Evolutionary conservation across 2,888 invertebrate genomes (phyloP).

Genomic region (Heliconius aoede): DNA sequence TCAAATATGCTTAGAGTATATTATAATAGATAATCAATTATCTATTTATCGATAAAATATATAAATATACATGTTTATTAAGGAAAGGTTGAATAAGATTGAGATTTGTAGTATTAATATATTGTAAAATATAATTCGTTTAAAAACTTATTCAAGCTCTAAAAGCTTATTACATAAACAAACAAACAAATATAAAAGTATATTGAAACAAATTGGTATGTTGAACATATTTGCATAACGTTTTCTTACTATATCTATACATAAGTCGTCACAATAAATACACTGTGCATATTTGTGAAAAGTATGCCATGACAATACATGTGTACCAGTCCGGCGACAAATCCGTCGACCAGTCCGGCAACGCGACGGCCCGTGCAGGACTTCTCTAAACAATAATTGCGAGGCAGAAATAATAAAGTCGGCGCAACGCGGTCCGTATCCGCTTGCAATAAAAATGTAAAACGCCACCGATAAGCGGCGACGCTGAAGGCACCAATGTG

Average conservation of each 20-base stretch:
- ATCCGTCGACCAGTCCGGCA: constrained; percentile 30
- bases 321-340: constrained; percentile 46
- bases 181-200: too few relatives aligned
- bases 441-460: constrained; percentile 84
- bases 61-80: too few relatives aligned
- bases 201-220: too few relatives aligned
- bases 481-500: constrained; percentile 77
- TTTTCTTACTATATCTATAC: background rate
- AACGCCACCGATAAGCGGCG: constrained; percentile 80
- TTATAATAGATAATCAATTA: too few relatives aligned
- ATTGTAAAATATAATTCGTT: too few relatives aligned
- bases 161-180: too few relatives aligned
- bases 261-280: constrained; percentile 32
- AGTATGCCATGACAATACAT: constrained; percentile 27
- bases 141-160: too few relatives aligned
- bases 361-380: constrained; percentile 56
- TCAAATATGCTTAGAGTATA: too few relatives aligned
- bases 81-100: too few relatives aligned
- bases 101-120: too few relatives aligned
- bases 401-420: constrained; percentile 80
- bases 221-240: too few relatives aligned
- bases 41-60: too few relatives aligned
- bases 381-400: constrained; percentile 81
- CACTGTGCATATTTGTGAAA: constrained; percentile 33
- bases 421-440: constrained; percentile 77